These are phyloP conservation scores for Polypterus senegalus DNA, from an alignment of 2,113 vertebrate genomes.

Conservation along the genomic window DNA sequence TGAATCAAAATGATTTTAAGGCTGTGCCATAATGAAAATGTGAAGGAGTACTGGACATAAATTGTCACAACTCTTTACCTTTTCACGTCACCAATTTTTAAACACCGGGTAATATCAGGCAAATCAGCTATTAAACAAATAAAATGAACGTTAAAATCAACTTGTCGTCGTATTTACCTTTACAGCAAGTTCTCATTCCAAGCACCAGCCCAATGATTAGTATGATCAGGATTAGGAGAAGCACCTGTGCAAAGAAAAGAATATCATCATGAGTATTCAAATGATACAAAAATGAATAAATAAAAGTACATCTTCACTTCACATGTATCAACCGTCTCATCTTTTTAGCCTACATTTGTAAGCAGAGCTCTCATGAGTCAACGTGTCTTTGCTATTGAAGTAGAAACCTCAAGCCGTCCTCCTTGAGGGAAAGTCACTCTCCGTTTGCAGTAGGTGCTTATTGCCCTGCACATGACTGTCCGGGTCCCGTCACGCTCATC, in stretches of 20 bases:
- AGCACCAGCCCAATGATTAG: slow-evolving; percentile 37
- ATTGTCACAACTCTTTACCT: slow-evolving; percentile 13
- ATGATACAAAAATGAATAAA: no score
- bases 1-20: no score
- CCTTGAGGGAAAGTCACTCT: no score
- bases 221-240: slow-evolving; percentile 36
- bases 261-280: neutral
- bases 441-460: no score
- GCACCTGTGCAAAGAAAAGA: slow-evolving; percentile 28
- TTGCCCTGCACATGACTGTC: no score
- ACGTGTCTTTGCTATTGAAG: no score
- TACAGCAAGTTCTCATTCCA: slow-evolving; percentile 19
- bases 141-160: neutral
- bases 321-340: no score
- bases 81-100: slow-evolving; percentile 17
- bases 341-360: no score
- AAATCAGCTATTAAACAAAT: neutral
- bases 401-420: no score
- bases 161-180: slow-evolving; percentile 21
- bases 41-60: slow-evolving; percentile 12
- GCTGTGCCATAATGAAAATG: slow-evolving; percentile 12
- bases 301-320: no score
- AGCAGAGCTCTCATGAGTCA: no score
- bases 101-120: slow-evolving; percentile 3
- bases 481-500: no score